A percentile compares a stretch with the other conserved stretches of the same genome.
Evolutionary conservation across 2,888 invertebrate species (phyloP).

Genomic region (Aradus depressus): DNA sequence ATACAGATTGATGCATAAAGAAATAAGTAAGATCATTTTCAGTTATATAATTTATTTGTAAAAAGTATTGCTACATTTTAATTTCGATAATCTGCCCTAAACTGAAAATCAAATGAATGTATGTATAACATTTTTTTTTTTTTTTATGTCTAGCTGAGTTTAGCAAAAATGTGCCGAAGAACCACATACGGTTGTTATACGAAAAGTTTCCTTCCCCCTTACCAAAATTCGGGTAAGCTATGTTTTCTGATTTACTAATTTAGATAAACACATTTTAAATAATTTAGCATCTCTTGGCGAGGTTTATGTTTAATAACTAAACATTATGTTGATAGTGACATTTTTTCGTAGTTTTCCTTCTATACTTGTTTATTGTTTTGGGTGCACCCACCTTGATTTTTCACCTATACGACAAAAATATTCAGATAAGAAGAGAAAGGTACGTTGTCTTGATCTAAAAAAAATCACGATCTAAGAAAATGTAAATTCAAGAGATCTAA

Average conservation of each 20-base stretch:
- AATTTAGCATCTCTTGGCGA: no score
- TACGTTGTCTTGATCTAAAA: no score
- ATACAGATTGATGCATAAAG: conserved; percentile 72
- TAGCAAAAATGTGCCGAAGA: conserved; percentile 70
- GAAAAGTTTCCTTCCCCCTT: conserved; percentile 60
- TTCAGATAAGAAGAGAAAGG: no score
- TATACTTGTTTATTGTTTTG: conserved; percentile 1
- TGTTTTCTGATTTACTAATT: no score
- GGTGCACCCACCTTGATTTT: no score
- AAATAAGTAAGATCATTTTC: conserved; percentile 50
- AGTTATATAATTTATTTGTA: neutral
- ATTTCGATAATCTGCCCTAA: neutral
- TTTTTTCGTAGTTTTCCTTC: conserved; percentile 1
- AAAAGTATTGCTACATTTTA: neutral
- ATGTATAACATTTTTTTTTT: neutral
- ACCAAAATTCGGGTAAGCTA: conserved; percentile 63
- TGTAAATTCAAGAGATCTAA: no score
- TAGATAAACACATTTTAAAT: no score
- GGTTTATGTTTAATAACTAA: no score
- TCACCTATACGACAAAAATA: no score
- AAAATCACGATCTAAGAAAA: no score
- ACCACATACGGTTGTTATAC: conserved; percentile 73
- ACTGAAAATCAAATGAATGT: neutral
- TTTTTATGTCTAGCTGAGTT: conserved; percentile 50
- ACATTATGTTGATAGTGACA: neutral